Evolutionary conservation across 2,797 vertebrate genomes (phyloP).

Genomic region (Acanthornis magna): DNA sequence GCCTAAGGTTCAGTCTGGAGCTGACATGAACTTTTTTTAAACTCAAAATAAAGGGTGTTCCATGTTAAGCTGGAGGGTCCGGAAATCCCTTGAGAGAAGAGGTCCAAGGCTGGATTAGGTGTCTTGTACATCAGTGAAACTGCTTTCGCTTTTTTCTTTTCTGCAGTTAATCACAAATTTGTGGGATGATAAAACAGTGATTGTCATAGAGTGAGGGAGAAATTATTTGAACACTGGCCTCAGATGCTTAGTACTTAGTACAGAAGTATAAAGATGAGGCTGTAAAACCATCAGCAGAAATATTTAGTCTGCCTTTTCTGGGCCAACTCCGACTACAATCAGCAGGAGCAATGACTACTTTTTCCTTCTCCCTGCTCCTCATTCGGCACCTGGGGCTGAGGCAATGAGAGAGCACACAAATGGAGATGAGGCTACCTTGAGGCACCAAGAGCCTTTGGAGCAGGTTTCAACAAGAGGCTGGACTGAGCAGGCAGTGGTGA

Average conservation of each 20-base stretch:
- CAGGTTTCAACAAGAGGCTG: not conserved
- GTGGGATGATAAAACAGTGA: not conserved
- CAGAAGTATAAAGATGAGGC: not conserved
- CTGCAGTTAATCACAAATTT: not conserved
- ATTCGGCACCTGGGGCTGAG: not conserved
- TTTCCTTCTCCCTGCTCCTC: not conserved
- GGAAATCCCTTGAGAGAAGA: not conserved
- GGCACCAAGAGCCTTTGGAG: not conserved
- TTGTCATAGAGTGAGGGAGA: not conserved
- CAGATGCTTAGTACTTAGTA: not conserved
- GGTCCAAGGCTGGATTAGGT: not conserved
- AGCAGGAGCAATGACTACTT: not conserved
- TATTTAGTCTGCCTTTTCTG: not conserved
- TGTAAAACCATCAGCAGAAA: not conserved
- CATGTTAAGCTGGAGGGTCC: not conserved
- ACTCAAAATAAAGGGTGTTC: not conserved
- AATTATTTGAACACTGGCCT: not conserved
- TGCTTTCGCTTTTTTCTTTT: not conserved
- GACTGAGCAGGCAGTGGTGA: not conserved
- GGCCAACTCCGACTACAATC: not conserved
- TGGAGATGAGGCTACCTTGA: fast-evolving
- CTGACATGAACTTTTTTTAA: not conserved
- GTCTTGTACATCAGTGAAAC: not conserved
- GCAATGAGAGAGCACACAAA: not conserved
- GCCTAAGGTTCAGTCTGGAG: not conserved